phyloP scores from a whole-genome alignment of 2,888 invertebrate genomes.

The Argyra leucocephala region DNA sequence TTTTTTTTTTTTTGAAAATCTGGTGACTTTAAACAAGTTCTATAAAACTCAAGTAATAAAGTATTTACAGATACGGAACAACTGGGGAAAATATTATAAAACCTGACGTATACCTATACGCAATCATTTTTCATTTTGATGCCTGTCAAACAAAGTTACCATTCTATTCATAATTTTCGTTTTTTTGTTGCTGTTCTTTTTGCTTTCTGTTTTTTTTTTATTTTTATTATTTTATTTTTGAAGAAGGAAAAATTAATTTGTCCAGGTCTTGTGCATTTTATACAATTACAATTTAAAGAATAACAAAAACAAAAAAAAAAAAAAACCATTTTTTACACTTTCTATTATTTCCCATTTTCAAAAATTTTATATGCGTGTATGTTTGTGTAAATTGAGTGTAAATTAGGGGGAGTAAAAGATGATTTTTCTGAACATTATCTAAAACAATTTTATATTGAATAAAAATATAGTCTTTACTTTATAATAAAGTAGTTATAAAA shows the following conservation, averaged over 20 bases:
- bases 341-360: not conserved
- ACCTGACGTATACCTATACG: slow-evolving; percentile 4
- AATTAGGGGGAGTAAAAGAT: not conserved
- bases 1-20: not conserved
- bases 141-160: slow-evolving; percentile 6
- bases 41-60: slow-evolving; percentile 2
- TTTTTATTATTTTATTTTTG: not conserved
- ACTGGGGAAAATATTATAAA: slow-evolving; percentile 4
- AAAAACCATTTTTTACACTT: not conserved
- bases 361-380: not conserved
- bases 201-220: not conserved
- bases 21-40: slow-evolving; percentile 1
- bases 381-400: not conserved
- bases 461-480: not conserved
- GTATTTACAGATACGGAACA: slow-evolving; percentile 6
- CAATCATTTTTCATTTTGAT: slow-evolving; percentile 6
- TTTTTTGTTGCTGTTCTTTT: not conserved
- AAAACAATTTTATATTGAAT: not conserved
- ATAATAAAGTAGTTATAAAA: not conserved
- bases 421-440: not conserved
- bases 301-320: not conserved
- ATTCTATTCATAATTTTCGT: slow-evolving; percentile 1
- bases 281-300: not conserved
- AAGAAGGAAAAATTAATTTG: not conserved
- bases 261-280: not conserved